Evolutionary conservation across 2,888 invertebrate genomes (phyloP), one percentile per base, ranked within the genome.

Genomic region (Myopa tessellatipennis): DNA sequence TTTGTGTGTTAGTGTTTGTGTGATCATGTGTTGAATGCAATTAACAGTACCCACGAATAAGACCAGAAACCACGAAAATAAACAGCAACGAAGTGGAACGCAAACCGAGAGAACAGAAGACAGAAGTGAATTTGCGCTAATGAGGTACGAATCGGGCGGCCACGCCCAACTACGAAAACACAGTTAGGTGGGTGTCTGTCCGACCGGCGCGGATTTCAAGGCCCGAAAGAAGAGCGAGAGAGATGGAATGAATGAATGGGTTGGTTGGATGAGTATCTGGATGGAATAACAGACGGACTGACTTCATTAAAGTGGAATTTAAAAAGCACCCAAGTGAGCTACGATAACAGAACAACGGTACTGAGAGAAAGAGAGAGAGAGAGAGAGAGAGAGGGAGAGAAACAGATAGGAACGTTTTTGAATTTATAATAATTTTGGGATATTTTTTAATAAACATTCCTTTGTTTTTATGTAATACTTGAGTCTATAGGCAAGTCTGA

Each of bases 61-160:
- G 50, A 36, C 36, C 34, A 55, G n/a, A 36, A 55, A 36, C 70
- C 34, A n/a, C 40, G 8, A 69, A 26, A 50, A 45, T 18, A 8
- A 72, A 10, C 72, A 38, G 61, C 60, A 63, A 73, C 55, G 67
- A 74, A 67, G 68, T 68, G 68, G 74, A 74, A 68, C 74, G 52
- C 12, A 72, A 72, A 55, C 52, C 26, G 26, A 73, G 73, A 73
- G 50, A 63, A 50, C 52, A 18, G 18, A 74, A 61, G 63, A 45
- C 52, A 74, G 63, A 36, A 67, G 38, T 18, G 55, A 55, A 74
- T 68, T 74, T 67, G 68, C 68, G 74, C 68, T 74, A 74, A 74
- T 74, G 68, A 68, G 67, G 65, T 65, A 74, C 65, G 74, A 67
- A 74, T 74, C 67, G 65, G 63, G 34, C 65, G 14, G 74, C 61